A percentile compares a stretch with the other conserved stretches of the same genome.
Evolutionary conservation across 2,888 invertebrate genomes (phyloP).

Genomic region (Acanthosepion pharaonis): DNA sequence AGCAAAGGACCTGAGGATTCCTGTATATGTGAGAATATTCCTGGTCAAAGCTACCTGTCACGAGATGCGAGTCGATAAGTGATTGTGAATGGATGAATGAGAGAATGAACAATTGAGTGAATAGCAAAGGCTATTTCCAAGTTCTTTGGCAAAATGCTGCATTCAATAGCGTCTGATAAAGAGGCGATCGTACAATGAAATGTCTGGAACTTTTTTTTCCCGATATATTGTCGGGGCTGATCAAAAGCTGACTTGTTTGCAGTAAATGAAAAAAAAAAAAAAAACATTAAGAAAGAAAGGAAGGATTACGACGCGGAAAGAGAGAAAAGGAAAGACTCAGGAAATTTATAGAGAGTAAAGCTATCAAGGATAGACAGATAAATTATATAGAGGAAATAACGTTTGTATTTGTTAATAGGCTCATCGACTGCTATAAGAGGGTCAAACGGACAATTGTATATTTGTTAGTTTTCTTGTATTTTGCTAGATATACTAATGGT

Average conservation of each 20-base stretch:
- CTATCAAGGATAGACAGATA: too few species aligned
- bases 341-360: not conserved
- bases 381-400: too few species aligned
- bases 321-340: not conserved
- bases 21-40: not conserved
- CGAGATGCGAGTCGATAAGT: not conserved
- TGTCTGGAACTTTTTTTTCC: not conserved
- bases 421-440: too few species aligned
- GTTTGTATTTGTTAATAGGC: too few species aligned
- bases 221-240: not conserved
- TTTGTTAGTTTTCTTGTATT: too few species aligned
- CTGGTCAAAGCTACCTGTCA: not conserved
- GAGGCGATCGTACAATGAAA: not conserved
- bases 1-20: not conserved
- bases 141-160: not conserved
- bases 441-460: too few species aligned
- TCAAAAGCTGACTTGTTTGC: not conserved
- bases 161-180: not conserved
- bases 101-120: not conserved
- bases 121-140: not conserved
- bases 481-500: too few species aligned
- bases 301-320: not conserved
- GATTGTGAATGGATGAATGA: not conserved
- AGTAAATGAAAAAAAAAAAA: not conserved
- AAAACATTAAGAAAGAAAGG: too few species aligned